Base-by-base conservation (phyloP, 2,113 vertebrate species). In the Arenaria interpres region DNA sequence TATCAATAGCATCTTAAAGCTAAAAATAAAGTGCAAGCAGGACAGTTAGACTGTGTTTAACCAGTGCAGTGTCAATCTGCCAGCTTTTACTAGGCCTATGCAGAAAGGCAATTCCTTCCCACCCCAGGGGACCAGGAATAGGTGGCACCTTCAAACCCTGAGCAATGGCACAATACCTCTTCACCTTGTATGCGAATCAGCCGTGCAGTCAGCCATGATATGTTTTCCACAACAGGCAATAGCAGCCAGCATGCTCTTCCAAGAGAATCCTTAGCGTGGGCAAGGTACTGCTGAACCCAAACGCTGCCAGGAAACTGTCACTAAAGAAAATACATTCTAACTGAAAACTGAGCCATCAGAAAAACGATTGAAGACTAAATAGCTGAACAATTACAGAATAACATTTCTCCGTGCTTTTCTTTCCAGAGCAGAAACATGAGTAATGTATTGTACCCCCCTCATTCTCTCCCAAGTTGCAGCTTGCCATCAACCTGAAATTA, bases 21-120 rank as follows among this genome's bases (percentile, higher is more conserved):
- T 89, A 68, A 93, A 93, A 95, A 92, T 88, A 82, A 87, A 91
- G 60, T 28, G 71, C n/a, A 94, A 85, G 77, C 35, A 82, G 60
- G 56, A 76, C 43, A 85, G 62, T 64, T 72, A 82, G 74, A 53
- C 30, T 51, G 12, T 72, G 46, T 87, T 94, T 94, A 96, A 96
- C 60, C 46, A 68, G 73, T 27, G 33, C 80, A 89, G 39, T 64
- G 45, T 85, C 87, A 73, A 41, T 79, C 67, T 77, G 67, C 59
- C 13, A 12, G 59, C 50, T 90, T 57, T 69, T 75, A 39, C 43
- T 20, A 35, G 57, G 35, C 41, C 79, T 46, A 30, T 18, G 21
- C 67, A 86, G 67, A 93, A 74, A 85, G 71, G 60, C n/a, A 87
- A 93, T 92, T 88, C 62, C 53, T 35, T 90, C 59, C 57, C 22